A percentile compares a stretch with the other conserved stretches of the same genome.
Conservation (phyloP, 2,797 vertebrate genomes). For the Psittacula derbiana region DNA sequence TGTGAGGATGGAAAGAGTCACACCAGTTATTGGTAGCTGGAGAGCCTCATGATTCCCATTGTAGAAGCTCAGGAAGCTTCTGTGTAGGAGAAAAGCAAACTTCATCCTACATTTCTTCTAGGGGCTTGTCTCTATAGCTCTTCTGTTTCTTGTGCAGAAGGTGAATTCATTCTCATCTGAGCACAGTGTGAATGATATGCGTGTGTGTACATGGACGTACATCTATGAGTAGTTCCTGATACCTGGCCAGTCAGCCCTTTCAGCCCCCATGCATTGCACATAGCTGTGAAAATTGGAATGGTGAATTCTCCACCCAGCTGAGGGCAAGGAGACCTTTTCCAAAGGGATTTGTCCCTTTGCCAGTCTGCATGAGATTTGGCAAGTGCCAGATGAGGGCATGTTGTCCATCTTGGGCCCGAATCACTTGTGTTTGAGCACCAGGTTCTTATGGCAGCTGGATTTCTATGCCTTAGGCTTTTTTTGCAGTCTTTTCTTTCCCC, state of each 20-base stretch:
- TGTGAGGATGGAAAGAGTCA: background rate
- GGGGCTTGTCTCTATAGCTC: background rate
- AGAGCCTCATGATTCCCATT: background rate
- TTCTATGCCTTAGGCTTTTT: background rate
- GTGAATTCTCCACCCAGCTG: background rate
- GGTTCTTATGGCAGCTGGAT: background rate
- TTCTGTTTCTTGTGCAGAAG: background rate
- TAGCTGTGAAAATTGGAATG: background rate
- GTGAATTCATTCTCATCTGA: background rate
- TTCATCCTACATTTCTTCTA: background rate
- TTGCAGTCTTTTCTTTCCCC: background rate
- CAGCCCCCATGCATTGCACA: background rate
- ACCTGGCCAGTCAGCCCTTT: background rate
- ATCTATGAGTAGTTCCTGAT: background rate
- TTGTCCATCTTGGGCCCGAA: background rate
- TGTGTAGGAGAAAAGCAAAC: background rate
- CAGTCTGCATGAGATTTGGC: background rate
- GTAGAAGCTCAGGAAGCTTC: background rate
- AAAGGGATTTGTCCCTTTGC: background rate
- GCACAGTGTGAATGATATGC: background rate
- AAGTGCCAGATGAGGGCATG: background rate
- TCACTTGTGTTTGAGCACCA: background rate
- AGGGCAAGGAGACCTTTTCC: background rate
- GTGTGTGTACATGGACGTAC: accelerated
- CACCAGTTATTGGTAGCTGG: background rate